A percentile compares a stretch with the other conserved stretches of the same genome.
Evolutionary conservation across 1,140 invertebrate species (phyloP).

Genomic region (Neuroterus valhalla): DNA sequence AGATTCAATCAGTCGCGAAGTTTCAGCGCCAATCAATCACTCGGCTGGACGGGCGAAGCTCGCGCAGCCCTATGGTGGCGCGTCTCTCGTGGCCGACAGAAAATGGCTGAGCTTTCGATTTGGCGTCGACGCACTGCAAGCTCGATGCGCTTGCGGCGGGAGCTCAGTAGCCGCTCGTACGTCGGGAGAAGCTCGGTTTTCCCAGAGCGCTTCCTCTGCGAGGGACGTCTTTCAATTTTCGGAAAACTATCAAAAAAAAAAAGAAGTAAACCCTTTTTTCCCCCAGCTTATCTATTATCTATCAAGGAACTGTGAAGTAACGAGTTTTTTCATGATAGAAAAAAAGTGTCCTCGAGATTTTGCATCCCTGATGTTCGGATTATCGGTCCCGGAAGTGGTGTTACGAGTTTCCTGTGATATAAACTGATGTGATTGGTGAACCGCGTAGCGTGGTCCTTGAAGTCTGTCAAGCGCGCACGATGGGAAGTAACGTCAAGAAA

Average conservation of each 20-base stretch:
- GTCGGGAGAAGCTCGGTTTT: constrained; percentile 55
- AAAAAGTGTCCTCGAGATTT: constrained; percentile 32
- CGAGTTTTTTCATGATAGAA: constrained; percentile 41
- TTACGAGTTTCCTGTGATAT: constrained; percentile 53
- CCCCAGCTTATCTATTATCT: background rate
- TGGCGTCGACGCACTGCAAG: constrained; percentile 74
- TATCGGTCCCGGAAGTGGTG: constrained; percentile 53
- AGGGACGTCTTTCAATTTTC: background rate
- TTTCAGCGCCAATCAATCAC: constrained; percentile 73
- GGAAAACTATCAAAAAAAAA: background rate
- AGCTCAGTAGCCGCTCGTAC: constrained; percentile 74
- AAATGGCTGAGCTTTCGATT: constrained; percentile 68
- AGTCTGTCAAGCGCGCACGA: constrained; percentile 50
- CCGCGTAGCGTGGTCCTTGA: constrained; percentile 39
- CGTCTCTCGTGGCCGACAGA: constrained; percentile 48
- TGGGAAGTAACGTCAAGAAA: constrained; percentile 62
- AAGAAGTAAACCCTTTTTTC: background rate
- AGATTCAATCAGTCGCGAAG: constrained; percentile 74
- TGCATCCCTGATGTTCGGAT: constrained; percentile 26
- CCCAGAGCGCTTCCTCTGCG: constrained; percentile 33
- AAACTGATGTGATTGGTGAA: constrained; percentile 51
- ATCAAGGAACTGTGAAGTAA: constrained; percentile 1
- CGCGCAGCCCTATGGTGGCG: constrained; percentile 47
- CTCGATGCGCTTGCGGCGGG: constrained; percentile 70
- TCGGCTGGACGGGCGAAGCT: constrained; percentile 47